phyloP scores from a whole-genome alignment of 2,888 invertebrate species.

The Scaptomyza polygonia region DNA sequence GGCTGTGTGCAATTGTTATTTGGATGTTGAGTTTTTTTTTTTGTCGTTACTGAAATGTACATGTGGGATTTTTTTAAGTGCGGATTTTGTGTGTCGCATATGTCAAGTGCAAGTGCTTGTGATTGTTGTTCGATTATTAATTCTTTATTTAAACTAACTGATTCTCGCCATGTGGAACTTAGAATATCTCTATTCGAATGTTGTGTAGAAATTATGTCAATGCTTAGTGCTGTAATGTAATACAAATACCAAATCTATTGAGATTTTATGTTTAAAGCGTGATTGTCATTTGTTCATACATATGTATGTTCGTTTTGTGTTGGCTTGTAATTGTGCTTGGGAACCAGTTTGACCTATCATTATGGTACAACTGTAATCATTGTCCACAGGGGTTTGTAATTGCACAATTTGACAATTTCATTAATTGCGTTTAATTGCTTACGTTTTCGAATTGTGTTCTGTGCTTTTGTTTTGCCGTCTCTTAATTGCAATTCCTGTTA shows the following conservation, averaged over 20 bases:
- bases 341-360: conserved; percentile 9
- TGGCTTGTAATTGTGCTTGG: conserved; percentile 1
- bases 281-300: neutral
- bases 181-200: neutral
- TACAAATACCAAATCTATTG: neutral
- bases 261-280: neutral
- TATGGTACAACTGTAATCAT: neutral
- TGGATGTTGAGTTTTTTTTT: neutral
- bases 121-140: neutral
- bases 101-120: conserved; percentile 1
- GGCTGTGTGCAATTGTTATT: conserved; percentile 10
- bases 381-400: conserved; percentile 33
- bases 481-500: conserved; percentile 71
- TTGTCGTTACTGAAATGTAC: neutral
- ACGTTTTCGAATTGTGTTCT: conserved; percentile 58
- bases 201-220: neutral
- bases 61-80: neutral
- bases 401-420: conserved; percentile 69
- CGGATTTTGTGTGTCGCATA: neutral
- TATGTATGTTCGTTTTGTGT: neutral
- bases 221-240: too few relatives aligned
- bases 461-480: conserved; percentile 46
- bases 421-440: conserved; percentile 74
- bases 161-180: neutral
- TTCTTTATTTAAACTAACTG: neutral